phyloP scores from a whole-genome alignment of 1,140 invertebrate species.

The Melitaea cinxia region DNA sequence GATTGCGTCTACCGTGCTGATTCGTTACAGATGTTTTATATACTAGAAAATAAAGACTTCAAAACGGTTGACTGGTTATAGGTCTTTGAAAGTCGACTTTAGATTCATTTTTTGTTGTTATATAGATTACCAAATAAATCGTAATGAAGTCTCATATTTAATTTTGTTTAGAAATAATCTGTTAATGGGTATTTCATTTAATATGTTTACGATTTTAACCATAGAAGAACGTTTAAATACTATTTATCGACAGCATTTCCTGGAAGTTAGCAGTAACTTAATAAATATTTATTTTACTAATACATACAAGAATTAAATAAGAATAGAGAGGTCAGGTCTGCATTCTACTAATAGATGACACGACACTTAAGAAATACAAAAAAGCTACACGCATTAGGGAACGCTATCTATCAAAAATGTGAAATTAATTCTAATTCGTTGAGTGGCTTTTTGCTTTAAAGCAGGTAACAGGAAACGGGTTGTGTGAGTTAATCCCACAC shows the following conservation, averaged over 20 bases:
- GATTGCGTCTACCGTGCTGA: conserved; percentile 68
- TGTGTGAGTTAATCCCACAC: conserved; percentile 64
- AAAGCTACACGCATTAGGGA: conserved; percentile 10
- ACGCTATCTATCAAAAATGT: conserved; percentile 47
- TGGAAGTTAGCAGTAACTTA: no score
- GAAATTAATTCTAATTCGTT: conserved; percentile 73
- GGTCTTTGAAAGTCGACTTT: conserved; percentile 22
- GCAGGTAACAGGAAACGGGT: conserved; percentile 77
- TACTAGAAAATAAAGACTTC: conserved; percentile 72
- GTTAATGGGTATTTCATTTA: neutral
- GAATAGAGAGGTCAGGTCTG: no score
- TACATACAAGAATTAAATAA: no score
- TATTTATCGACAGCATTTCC: no score
- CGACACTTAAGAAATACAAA: conserved; percentile 13
- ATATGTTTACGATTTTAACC: no score
- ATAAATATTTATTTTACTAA: no score
- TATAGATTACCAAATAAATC: neutral
- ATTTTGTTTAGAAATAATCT: neutral
- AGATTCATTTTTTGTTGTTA: conserved; percentile 12
- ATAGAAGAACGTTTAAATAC: no score
- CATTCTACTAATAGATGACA: conserved; percentile 5
- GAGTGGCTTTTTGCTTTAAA: conserved; percentile 65
- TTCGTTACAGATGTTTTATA: conserved; percentile 73
- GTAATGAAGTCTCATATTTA: neutral
- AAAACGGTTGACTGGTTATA: conserved; percentile 59